A percentile compares a stretch with the other conserved stretches of the same genome.
Conservation (phyloP, 2,888 invertebrate genomes). For the Andrena praecox region DNA sequence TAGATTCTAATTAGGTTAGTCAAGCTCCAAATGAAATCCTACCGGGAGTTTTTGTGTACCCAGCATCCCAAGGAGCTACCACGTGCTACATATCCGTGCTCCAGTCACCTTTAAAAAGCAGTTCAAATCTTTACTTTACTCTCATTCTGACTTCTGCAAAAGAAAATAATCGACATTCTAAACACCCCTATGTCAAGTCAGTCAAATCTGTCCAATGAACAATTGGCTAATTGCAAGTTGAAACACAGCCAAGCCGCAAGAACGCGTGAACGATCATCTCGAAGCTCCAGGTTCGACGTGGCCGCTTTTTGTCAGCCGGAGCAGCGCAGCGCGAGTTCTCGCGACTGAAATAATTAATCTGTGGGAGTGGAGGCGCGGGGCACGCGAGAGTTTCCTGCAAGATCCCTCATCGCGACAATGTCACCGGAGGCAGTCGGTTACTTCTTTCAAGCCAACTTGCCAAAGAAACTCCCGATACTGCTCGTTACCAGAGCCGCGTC, state of each 20-base stretch:
- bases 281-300: slow-evolving; percentile 1
- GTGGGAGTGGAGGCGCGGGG: slow-evolving; percentile 65
- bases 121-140: no score
- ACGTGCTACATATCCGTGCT: no score
- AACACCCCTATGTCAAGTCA: no score
- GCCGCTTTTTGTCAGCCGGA: slow-evolving; percentile 8
- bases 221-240: not conserved
- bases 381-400: slow-evolving; percentile 42
- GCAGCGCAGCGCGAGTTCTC: slow-evolving; percentile 61
- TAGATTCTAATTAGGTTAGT: no score
- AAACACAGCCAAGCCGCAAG: not conserved
- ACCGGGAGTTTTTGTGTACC: no score
- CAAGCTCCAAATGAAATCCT: no score
- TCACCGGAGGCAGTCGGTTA: slow-evolving; percentile 58
- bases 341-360: slow-evolving; percentile 77
- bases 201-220: no score
- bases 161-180: no score
- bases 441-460: slow-evolving; percentile 52
- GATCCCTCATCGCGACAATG: slow-evolving; percentile 61
- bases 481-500: slow-evolving; percentile 45
- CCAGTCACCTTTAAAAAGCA: no score
- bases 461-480: slow-evolving; percentile 45
- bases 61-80: no score
- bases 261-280: slow-evolving; percentile 16
- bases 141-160: no score